Percentiles rank a stretch among this genome's conserved stretches.
These are phyloP conservation scores for Drosophila seclusa DNA, from an alignment of 2,888 invertebrate genomes.

Conservation along the genomic window DNA sequence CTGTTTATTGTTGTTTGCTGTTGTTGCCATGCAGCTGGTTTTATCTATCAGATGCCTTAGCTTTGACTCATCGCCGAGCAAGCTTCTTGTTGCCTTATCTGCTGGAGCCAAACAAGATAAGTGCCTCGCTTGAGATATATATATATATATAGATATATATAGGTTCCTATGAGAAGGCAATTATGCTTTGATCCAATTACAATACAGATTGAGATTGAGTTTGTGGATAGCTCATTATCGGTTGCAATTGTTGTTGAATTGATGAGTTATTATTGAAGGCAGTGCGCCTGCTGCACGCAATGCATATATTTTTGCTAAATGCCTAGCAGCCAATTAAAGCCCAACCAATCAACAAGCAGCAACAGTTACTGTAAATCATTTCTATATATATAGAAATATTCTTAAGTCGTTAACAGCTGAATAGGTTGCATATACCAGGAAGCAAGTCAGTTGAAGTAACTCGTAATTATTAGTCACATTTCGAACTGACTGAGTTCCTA, in stretches of 20 bases:
- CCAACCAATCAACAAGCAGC: background rate
- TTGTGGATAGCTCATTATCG: slow-evolving; percentile 33
- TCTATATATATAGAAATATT: slow-evolving; percentile 7
- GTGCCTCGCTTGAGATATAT: background rate
- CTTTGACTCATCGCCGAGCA: slow-evolving; percentile 53
- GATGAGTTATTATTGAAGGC: slow-evolving; percentile 14
- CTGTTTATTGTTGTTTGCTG: slow-evolving; percentile 35
- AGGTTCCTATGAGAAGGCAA: background rate
- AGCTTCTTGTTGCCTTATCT: slow-evolving; percentile 28
- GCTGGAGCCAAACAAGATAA: slow-evolving; percentile 23
- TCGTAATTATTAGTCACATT: background rate
- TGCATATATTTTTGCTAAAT: slow-evolving; percentile 9
- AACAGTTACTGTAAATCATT: slow-evolving; percentile 4
- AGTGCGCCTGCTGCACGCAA: slow-evolving; percentile 26
- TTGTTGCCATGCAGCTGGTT: slow-evolving; percentile 72
- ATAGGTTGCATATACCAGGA: slow-evolving; percentile 1
- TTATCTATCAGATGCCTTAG: slow-evolving; percentile 73
- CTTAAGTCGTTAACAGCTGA: slow-evolving; percentile 11
- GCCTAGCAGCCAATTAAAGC: slow-evolving; percentile 25
- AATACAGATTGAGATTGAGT: slow-evolving; percentile 7
- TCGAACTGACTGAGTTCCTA: background rate
- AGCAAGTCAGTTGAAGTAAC: background rate
- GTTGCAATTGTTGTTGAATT: slow-evolving; percentile 26
- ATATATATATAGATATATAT: background rate
- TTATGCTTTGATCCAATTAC: slow-evolving; percentile 30